Conservation (phyloP, 2,797 vertebrate genomes). For the Syngnathus rostellatus region DNA sequence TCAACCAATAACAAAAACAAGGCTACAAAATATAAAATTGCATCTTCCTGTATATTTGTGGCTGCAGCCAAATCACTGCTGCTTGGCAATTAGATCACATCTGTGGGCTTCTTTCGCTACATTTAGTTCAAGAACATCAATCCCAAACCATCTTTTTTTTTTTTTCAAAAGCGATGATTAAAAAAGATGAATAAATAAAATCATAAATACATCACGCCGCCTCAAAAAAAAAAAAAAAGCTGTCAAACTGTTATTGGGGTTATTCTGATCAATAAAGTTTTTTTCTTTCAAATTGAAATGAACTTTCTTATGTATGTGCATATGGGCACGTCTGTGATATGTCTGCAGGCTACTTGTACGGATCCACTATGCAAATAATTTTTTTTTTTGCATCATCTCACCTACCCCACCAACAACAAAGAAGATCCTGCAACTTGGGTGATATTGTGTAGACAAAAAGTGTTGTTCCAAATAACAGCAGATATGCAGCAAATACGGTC, state of each 20-base stretch:
- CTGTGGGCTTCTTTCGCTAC: constrained; percentile 48
- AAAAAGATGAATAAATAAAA: constrained; percentile 57
- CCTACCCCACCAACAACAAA: constrained; percentile 11
- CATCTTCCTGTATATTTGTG: constrained; percentile 45
- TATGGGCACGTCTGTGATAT: constrained; percentile 48
- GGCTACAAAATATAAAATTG: constrained; percentile 58
- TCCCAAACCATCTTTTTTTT: constrained; percentile 24
- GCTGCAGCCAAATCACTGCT: constrained; percentile 46
- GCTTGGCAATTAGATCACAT: constrained; percentile 52
- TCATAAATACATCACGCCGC: constrained; percentile 52
- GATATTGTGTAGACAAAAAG: constrained; percentile 21
- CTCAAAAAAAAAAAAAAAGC: constrained; percentile 39
- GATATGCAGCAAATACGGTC: constrained; percentile 21
- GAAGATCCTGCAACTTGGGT: constrained; percentile 14
- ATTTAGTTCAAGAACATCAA: constrained; percentile 60
- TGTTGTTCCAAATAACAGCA: constrained; percentile 22
- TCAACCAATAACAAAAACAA: constrained; percentile 16
- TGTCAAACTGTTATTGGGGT: constrained; percentile 30
- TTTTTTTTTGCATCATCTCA: constrained; percentile 14
- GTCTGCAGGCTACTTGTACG: constrained; percentile 25
- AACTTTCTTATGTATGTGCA: constrained; percentile 22
- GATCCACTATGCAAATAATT: constrained; percentile 26
- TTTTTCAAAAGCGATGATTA: constrained; percentile 42
- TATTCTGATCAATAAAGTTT: constrained; percentile 29
- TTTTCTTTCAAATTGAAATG: constrained; percentile 20